Base-by-base conservation (phyloP, 1,140 invertebrate species). In the Popillia japonica region DNA sequence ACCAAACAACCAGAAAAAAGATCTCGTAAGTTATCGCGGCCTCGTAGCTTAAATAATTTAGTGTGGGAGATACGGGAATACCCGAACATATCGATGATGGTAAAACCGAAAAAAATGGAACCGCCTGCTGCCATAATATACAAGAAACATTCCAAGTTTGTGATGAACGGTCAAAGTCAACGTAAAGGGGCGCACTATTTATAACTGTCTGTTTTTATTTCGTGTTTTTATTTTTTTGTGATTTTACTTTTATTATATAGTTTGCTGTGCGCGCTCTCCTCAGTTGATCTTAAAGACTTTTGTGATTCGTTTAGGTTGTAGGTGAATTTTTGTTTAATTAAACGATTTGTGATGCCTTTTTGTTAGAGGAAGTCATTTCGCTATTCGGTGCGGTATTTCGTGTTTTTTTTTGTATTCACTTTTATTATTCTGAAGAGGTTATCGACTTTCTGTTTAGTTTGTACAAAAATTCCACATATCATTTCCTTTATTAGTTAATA, bases 21-120 rank as follows among this genome's bases (percentile, higher is more conserved):
- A 85, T 94, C 92, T 72, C 89, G 93, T 80, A 92, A 92, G 81
- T 84, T 94, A 78, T 93, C 92, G 77, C 90, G 93, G 86, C 94
- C 95, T 10, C 91, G 94, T 80, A 96, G 94, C 77, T 88, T 96
- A 82, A 96, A 94, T 55, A 96, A 96, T 89, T 89, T 96, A 80
- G 94, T 96, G 59, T 96, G 94, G 94, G 92, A 86, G 78, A 81
- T 84, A 2, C 78, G 84, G 41, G 86, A 86, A 77, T 83, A 86
- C 79, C 84, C 85, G 14, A 85, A 86, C 72, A 86, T 85, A 34
- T 85, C 84, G n/a, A 84, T 86, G 82, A 55, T 83, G 11, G 81
- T 84, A 27, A 85, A 84, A 78, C 81, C 83, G 78, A 85, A 85
- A 68, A 84, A 84, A 79, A 82, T 81, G 14, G 59, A 82, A 73